Evolutionary conservation across 2,797 vertebrate genomes (phyloP).

Genomic region (Lepus oiostolus): DNA sequence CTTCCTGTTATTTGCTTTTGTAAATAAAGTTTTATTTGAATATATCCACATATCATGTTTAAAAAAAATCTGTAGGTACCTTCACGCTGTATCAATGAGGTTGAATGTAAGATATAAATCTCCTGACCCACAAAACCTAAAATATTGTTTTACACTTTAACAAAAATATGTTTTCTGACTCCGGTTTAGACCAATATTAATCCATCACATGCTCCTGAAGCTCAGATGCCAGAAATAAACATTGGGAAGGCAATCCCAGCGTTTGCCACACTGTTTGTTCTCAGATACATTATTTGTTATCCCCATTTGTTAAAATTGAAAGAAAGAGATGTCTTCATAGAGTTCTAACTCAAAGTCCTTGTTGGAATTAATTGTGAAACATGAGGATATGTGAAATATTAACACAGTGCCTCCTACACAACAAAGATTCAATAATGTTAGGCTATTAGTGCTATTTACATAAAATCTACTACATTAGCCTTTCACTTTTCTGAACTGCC

Average conservation of each 20-base stretch:
- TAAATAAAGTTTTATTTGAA: slow-evolving; percentile 38
- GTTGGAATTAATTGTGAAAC: not conserved
- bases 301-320: not conserved
- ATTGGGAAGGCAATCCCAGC: not conserved
- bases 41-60: not conserved
- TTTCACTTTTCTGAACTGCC: not conserved
- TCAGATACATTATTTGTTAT: not conserved
- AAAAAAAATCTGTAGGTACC: not conserved
- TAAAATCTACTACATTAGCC: not conserved
- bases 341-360: not conserved
- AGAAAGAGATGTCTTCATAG: not conserved
- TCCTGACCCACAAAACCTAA: not conserved
- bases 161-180: not conserved
- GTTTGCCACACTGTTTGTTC: not conserved
- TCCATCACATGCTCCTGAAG: not conserved
- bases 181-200: not conserved
- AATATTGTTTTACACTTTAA: not conserved
- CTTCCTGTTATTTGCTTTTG: not conserved
- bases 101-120: not conserved
- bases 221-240: not conserved
- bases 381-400: not conserved
- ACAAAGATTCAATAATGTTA: not conserved
- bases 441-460: not conserved
- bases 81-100: not conserved
- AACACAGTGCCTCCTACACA: not conserved